A percentile compares a stretch with the other conserved stretches of the same genome.
Conservation (phyloP, 2,797 vertebrate genomes). For the Crypturellus tataupa region DNA sequence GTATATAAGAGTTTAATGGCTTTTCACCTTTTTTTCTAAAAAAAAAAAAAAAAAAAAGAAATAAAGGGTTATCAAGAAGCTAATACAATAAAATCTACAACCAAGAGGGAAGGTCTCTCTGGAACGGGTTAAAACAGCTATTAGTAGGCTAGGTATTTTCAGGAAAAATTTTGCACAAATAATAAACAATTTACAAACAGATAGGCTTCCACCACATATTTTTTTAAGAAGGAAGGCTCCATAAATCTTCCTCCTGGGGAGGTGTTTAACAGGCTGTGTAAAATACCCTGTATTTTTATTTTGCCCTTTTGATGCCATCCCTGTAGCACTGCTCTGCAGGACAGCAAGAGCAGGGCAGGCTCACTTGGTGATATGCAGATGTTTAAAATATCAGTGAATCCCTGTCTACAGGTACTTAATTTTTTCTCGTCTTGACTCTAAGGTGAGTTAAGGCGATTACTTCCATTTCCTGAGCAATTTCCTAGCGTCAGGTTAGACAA, state of each 20-base stretch:
- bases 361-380: fast-evolving
- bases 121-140: neutral
- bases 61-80: neutral
- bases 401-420: neutral
- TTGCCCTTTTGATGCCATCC: neutral
- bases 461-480: neutral
- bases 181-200: neutral
- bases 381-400: neutral
- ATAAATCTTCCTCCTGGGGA: neutral
- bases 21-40: neutral
- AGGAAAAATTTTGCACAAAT: neutral
- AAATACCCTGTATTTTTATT: neutral
- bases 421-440: neutral
- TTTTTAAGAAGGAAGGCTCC: neutral
- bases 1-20: neutral
- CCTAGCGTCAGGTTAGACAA: neutral
- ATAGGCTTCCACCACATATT: neutral
- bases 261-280: neutral
- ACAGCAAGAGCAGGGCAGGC: fast-evolving
- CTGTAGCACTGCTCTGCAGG: fast-evolving
- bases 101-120: neutral
- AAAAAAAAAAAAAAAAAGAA: neutral
- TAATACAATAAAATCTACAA: neutral
- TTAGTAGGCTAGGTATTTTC: neutral
- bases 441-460: neutral